These are phyloP conservation scores for Ooceraea biroi DNA, from an alignment of 1,140 invertebrate species.

Conservation along the genomic window DNA sequence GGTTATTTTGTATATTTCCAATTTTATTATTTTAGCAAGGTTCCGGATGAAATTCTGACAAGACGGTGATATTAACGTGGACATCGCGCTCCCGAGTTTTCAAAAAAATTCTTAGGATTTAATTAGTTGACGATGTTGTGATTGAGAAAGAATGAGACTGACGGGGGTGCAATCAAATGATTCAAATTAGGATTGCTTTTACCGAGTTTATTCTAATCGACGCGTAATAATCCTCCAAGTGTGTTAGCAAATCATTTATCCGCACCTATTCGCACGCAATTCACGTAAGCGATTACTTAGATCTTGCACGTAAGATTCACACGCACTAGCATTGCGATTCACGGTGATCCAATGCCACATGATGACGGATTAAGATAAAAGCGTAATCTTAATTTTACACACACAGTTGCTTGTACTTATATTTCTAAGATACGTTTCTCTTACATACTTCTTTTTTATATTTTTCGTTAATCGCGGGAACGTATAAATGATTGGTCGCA, in stretches of 20 bases:
- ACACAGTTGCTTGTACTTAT: conserved; percentile 52
- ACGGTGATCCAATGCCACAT: conserved; percentile 46
- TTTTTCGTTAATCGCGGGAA: conserved; percentile 6
- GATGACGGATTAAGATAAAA: conserved; percentile 30
- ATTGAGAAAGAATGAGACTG: conserved; percentile 54
- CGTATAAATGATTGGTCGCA: conserved; percentile 36
- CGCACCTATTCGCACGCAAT: conserved; percentile 10
- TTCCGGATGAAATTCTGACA: conserved; percentile 12
- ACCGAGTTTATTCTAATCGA: conserved; percentile 27
- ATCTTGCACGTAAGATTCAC: conserved; percentile 33
- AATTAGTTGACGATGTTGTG: conserved; percentile 51
- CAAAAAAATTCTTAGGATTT: conserved; percentile 42
- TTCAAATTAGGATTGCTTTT: conserved; percentile 33
- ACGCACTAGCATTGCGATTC: conserved; percentile 31
- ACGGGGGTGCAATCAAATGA: conserved; percentile 48
- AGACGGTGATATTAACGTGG: conserved; percentile 50
- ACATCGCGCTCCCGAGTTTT: conserved; percentile 40
- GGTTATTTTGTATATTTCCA: conserved; percentile 30
- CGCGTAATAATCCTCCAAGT: conserved; percentile 20
- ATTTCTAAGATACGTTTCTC: conserved; percentile 6
- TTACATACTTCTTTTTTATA: not conserved
- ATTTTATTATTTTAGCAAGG: conserved; percentile 25
- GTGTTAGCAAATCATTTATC: conserved; percentile 27
- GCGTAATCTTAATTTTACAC: conserved; percentile 34
- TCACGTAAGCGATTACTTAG: conserved; percentile 37